Base-by-base conservation (phyloP, 1,140 invertebrate genomes). In the Aphelenchoides fujianensis region DNA sequence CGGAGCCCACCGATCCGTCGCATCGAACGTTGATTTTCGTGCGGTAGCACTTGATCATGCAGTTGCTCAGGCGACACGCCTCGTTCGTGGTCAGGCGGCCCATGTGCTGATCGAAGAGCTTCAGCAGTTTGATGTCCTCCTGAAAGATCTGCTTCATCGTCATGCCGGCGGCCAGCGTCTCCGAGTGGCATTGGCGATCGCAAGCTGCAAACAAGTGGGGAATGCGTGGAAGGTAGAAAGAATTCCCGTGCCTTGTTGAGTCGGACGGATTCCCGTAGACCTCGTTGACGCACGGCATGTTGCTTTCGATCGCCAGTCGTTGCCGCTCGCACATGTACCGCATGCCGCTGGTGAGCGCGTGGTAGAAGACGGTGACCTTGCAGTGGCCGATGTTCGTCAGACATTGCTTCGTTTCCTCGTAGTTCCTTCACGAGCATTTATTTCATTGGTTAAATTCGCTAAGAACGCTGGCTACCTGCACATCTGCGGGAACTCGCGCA, bases 101-200 rank as follows among this genome's bases (percentile, higher is more conserved):
- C 53, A 68, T 68, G 30, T 68, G 48, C 16, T 64, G 12, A 68
- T 68, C 66, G 48, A 68, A 68, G 9, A 68, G 27, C 52, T 68
- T 64, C 7, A 68, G 31, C n/a, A 68, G 34, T 61, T 63, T 68
- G 66, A 68, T 27, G 31, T 68, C 66, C 2, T 68, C 31, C 34
- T 68, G n/a, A 9, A 68, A 68, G n/a, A 68, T 12, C 16, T 64
- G 53, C 7, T 68, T 68, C 12, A 68, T 30, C 31, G 66, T 67
- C 16, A 68, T 23, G 1, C 66, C 66, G n/a, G 53, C 32, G 48
- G 63, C 63, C 27, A 66, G 19, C 27, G 27, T 12, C 2, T 66
- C 32, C 1, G 63, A 12, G 2, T 66, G 63, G 31, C 63, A 66
- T 32, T 16, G 31, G 32, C 36, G 36, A 12, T 66, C 63, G 3